A percentile compares a stretch with the other conserved stretches of the same genome.
These are phyloP conservation scores for Morone saxatilis DNA, from an alignment of 2,113 vertebrate species.

Conservation along the genomic window DNA sequence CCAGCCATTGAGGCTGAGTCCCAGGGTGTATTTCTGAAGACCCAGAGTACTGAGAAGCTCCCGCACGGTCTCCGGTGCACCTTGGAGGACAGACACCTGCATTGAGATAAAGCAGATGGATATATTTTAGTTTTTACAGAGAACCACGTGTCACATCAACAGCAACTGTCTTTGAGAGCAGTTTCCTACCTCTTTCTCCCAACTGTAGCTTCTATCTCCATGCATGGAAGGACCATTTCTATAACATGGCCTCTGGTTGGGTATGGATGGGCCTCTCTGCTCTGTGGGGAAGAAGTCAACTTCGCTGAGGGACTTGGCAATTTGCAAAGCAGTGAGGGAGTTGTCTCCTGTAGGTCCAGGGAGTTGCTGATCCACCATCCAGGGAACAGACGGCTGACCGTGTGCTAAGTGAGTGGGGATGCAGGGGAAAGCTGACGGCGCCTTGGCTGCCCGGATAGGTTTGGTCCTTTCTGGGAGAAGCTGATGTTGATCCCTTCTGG, in stretches of 20 bases:
- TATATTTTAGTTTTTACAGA: background rate
- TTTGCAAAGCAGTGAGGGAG: conserved; percentile 85
- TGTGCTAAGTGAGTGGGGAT: conserved; percentile 49
- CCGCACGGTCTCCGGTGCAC: conserved; percentile 80
- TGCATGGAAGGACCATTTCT: conserved; percentile 72
- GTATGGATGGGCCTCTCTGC: conserved; percentile 50
- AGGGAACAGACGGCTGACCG: conserved; percentile 63
- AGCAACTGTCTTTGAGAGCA: background rate
- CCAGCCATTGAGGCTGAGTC: conserved; percentile 85
- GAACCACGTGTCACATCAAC: background rate
- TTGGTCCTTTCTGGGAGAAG: conserved; percentile 66
- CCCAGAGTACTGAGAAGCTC: conserved; percentile 79
- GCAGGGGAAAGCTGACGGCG: conserved; percentile 72
- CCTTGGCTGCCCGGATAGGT: conserved; percentile 48
- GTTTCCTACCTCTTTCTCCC: conserved; percentile 82
- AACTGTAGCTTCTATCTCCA: conserved; percentile 68
- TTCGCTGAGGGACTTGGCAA: conserved; percentile 85
- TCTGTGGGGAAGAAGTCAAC: conserved; percentile 75
- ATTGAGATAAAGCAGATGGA: conserved; percentile 31
- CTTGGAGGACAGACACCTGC: conserved; percentile 81
- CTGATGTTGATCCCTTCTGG: conserved; percentile 65
- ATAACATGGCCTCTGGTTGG: conserved; percentile 58
- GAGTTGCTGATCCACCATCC: conserved; percentile 66
- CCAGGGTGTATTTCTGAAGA: conserved; percentile 81
- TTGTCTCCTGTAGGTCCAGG: conserved; percentile 80